Evolutionary conservation across 1,140 invertebrate genomes (phyloP).

Genomic region (Sminthurides bifidus): DNA sequence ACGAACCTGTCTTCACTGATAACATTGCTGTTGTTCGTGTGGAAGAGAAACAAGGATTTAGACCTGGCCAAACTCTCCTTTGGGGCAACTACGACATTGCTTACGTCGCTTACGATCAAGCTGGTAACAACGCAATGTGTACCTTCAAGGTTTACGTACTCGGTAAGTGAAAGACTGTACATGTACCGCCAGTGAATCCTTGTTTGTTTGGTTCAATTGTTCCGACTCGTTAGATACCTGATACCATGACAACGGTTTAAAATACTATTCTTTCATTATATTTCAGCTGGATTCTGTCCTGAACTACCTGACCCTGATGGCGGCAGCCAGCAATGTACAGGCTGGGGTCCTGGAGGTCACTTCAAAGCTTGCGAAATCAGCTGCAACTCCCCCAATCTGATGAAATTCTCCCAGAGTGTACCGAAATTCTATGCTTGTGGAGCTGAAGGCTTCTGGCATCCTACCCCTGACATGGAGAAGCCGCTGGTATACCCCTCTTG

Average conservation of each 20-base stretch:
- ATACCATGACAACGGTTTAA: neutral
- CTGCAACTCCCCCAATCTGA: constrained; percentile 57
- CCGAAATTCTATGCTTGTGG: constrained; percentile 93
- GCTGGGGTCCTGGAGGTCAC: constrained; percentile 84
- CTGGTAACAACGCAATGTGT: constrained; percentile 80
- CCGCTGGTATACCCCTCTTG: constrained; percentile 81
- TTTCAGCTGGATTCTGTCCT: constrained; percentile 77
- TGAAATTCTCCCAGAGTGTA: constrained; percentile 77
- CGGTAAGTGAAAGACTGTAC: constrained; percentile 47
- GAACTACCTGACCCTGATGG: constrained; percentile 73
- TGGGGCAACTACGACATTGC: constrained; percentile 89
- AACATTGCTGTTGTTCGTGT: constrained; percentile 68
- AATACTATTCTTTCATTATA: constrained; percentile 23
- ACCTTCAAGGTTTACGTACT: constrained; percentile 86
- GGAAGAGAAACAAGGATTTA: constrained; percentile 72
- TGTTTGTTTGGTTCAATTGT: too few relatives aligned
- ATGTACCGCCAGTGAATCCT: neutral
- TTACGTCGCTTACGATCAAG: constrained; percentile 82
- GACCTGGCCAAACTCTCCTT: constrained; percentile 76
- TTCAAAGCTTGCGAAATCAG: constrained; percentile 84
- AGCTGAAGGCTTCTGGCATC: constrained; percentile 90
- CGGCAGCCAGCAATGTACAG: constrained; percentile 78
- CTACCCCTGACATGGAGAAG: constrained; percentile 60
- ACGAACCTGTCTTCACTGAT: constrained; percentile 80
- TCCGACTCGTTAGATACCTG: too few relatives aligned